Conservation (phyloP, 2,113 vertebrate species). For the Malurus elegans region DNA sequence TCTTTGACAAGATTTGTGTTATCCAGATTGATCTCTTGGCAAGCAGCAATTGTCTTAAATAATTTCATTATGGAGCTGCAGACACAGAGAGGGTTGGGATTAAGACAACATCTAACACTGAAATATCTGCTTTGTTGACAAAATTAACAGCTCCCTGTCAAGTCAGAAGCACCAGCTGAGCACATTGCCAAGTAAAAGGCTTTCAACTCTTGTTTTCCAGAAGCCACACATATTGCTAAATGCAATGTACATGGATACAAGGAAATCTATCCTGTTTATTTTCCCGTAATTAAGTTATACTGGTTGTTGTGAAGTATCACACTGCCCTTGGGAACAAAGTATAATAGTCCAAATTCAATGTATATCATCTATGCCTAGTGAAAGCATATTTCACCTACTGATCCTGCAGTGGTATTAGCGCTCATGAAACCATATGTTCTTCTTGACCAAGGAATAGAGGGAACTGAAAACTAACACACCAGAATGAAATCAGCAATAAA, state of each 20-base stretch:
- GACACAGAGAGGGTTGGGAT: neutral
- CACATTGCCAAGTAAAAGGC: neutral
- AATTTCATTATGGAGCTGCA: neutral
- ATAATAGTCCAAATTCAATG: neutral
- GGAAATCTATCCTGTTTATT: neutral
- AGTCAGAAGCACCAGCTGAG: neutral
- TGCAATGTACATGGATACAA: neutral
- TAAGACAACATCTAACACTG: neutral
- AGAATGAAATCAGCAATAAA: neutral
- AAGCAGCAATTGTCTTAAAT: neutral
- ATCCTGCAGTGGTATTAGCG: neutral
- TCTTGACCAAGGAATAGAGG: neutral
- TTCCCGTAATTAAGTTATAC: neutral
- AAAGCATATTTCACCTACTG: neutral
- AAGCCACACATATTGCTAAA: neutral
- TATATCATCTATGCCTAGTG: neutral
- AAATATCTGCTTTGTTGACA: neutral
- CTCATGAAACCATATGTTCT: neutral
- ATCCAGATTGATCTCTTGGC: neutral
- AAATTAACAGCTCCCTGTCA: conserved; percentile 1
- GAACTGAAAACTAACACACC: neutral
- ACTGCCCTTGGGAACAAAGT: neutral
- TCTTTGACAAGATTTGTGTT: neutral
- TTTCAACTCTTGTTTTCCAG: neutral
- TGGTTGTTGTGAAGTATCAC: neutral